phyloP scores from a whole-genome alignment of 92 coral and sea anemone species.

The Epizoanthus ramosus region DNA sequence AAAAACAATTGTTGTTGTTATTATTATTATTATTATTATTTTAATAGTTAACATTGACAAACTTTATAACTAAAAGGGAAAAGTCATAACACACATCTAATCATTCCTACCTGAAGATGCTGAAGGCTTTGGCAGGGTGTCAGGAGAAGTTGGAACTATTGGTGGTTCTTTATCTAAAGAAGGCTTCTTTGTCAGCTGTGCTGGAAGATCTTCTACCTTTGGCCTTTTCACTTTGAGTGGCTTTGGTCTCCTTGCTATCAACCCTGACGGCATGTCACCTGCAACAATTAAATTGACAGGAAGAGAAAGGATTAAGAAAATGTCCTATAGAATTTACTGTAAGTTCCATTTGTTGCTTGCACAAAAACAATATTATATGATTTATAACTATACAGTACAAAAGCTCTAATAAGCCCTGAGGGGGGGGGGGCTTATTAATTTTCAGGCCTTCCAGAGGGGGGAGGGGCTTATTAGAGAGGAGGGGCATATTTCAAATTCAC shows the following conservation, averaged over 20 bases:
- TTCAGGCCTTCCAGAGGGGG: too few relatives aligned
- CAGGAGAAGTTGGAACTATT: neutral
- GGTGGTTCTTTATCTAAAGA: neutral
- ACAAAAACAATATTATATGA: too few relatives aligned
- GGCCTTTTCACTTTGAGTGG: conserved; percentile 25
- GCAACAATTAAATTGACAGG: neutral
- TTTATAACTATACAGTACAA: too few relatives aligned
- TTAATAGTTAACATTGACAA: neutral
- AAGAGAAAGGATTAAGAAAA: too few relatives aligned
- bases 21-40: too few relatives aligned
- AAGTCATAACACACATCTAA: neutral
- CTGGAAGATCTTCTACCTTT: neutral
- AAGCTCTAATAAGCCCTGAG: too few relatives aligned
- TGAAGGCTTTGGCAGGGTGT: neutral
- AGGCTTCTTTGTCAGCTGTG: neutral
- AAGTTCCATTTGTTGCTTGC: too few relatives aligned
- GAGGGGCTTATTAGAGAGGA: too few relatives aligned
- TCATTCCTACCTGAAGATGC: neutral
- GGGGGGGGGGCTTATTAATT: too few relatives aligned
- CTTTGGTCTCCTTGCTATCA: conserved; percentile 54
- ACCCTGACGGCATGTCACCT: conserved; percentile 56
- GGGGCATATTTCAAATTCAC: too few relatives aligned
- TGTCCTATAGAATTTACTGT: too few relatives aligned
- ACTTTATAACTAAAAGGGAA: neutral
- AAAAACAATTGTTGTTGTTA: too few relatives aligned